phyloP scores from a whole-genome alignment of 2,797 vertebrate species.

The Crenichthys baileyi region DNA sequence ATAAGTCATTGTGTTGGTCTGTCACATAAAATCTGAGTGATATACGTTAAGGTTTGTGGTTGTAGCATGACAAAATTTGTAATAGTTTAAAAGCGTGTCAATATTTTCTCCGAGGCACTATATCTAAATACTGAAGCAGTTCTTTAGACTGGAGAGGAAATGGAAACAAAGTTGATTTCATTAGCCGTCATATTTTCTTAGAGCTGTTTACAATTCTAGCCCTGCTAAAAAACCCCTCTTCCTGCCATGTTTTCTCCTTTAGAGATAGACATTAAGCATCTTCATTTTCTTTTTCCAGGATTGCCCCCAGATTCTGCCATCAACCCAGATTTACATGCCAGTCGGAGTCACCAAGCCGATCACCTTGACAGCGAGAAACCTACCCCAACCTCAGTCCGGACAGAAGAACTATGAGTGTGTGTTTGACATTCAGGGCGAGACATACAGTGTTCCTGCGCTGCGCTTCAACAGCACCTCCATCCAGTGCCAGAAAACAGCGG shows the following conservation, averaged over 20 bases:
- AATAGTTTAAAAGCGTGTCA: background rate
- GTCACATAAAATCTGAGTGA: background rate
- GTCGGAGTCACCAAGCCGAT: conserved; percentile 96
- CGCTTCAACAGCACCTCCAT: conserved; percentile 99
- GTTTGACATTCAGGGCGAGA: conserved; percentile 92
- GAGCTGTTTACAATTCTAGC: conserved; percentile 6
- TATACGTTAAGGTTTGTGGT: background rate
- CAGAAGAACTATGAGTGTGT: conserved; percentile 97
- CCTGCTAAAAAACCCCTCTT: background rate
- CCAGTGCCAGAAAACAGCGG: conserved; percentile 97
- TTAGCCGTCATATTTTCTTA: conserved; percentile 31
- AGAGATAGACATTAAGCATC: background rate
- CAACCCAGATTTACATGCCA: conserved; percentile 95
- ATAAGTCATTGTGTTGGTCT: background rate
- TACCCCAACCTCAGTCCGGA: conserved; percentile 95
- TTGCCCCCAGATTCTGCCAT: conserved; percentile 96
- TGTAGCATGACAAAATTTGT: background rate
- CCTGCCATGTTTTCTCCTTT: conserved; percentile 5
- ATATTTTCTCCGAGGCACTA: background rate
- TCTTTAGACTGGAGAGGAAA: no score
- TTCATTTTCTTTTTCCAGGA: conserved; percentile 79
- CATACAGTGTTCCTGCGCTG: conserved; percentile 89
- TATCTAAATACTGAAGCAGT: background rate
- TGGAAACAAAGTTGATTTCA: conserved; percentile 42
- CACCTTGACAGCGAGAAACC: conserved; percentile 93